A percentile compares a stretch with the other conserved stretches of the same genome.
These are phyloP conservation scores for Oenanthe oenanthe DNA, from an alignment of 2,113 vertebrate genomes.

Conservation along the genomic window DNA sequence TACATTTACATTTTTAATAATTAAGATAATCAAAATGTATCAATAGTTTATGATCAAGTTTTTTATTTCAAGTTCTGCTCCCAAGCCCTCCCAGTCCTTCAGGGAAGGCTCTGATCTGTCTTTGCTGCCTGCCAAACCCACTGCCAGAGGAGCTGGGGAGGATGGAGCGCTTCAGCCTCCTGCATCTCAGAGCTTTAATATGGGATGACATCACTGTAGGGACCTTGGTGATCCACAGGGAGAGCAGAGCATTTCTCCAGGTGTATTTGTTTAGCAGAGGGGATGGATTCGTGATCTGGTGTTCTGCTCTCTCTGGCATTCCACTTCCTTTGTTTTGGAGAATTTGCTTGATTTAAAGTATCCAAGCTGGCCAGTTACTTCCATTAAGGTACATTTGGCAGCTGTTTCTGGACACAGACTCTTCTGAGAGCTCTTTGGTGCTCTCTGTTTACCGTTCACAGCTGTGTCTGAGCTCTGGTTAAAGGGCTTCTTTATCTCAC, in stretches of 20 bases:
- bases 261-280: conserved; percentile 32
- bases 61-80: neutral
- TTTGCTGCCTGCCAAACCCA: neutral
- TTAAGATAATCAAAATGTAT: neutral
- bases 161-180: neutral
- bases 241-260: neutral
- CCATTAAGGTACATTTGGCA: conserved; percentile 50
- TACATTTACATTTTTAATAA: neutral
- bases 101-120: neutral
- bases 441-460: conserved; percentile 55
- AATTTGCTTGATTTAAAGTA: conserved; percentile 8
- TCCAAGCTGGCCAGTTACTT: conserved; percentile 9
- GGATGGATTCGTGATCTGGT: neutral
- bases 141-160: neutral
- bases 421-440: conserved; percentile 23
- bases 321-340: conserved; percentile 43
- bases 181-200: neutral
- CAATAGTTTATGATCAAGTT: neutral
- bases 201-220: neutral
- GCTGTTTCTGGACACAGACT: conserved; percentile 2
- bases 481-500: conserved; percentile 32
- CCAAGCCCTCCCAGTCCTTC: neutral
- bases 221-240: neutral
- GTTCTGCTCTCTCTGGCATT: conserved; percentile 23
- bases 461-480: conserved; percentile 18